phyloP scores from a whole-genome alignment of 2,797 vertebrate genomes.

The Cyprinodon diabolis region DNA sequence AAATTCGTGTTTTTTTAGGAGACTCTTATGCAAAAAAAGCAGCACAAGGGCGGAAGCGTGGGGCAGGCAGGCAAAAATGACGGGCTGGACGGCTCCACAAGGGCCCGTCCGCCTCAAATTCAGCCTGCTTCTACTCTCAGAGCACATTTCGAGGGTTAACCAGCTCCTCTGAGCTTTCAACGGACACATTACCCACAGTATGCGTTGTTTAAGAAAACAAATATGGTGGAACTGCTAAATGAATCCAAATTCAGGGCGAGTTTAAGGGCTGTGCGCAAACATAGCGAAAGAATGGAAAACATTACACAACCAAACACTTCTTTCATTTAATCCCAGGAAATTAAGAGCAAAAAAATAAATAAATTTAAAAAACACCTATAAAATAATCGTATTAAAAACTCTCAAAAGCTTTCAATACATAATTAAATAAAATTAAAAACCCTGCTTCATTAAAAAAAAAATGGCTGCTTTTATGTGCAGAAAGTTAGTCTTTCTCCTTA shows the following conservation, averaged over 20 bases:
- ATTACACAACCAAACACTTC: constrained; percentile 52
- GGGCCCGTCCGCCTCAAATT: constrained; percentile 55
- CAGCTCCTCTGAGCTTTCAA: constrained; percentile 19
- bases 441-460: neutral
- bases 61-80: constrained; percentile 68
- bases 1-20: constrained; percentile 61
- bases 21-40: constrained; percentile 71
- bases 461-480: neutral
- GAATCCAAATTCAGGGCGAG: constrained; percentile 33
- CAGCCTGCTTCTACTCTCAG: constrained; percentile 39
- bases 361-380: neutral
- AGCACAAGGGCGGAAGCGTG: constrained; percentile 74
- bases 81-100: constrained; percentile 77
- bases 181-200: constrained; percentile 3
- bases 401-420: neutral
- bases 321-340: constrained; percentile 60
- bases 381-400: neutral
- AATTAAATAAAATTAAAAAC: neutral
- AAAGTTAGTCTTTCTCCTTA: constrained; percentile 13
- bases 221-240: neutral
- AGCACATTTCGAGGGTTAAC: constrained; percentile 24
- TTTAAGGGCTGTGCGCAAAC: constrained; percentile 44
- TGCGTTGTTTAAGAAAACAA: constrained; percentile 1
- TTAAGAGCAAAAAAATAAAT: neutral
- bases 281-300: constrained; percentile 53